Conservation (phyloP, 1,140 invertebrate species). For the Manduca sexta region DNA sequence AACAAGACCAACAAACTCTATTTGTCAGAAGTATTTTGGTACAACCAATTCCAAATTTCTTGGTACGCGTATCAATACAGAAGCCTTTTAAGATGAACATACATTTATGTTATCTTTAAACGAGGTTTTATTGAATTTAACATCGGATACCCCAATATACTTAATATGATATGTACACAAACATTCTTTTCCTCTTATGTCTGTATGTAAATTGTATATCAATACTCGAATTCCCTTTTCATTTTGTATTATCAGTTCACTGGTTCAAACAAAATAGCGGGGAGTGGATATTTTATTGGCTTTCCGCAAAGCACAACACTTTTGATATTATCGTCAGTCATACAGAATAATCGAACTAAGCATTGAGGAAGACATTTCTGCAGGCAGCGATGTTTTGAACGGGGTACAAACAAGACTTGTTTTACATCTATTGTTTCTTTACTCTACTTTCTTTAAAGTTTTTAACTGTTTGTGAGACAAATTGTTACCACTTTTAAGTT, state of each 20-base stretch:
- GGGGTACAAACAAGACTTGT: too few species aligned
- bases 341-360: slow-evolving; percentile 6
- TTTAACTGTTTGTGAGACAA: too few species aligned
- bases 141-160: too few species aligned
- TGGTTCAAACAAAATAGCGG: slow-evolving; percentile 14
- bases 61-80: too few species aligned
- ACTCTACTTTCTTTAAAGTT: too few species aligned
- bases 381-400: background rate
- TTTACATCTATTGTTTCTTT: too few species aligned
- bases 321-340: slow-evolving; percentile 23
- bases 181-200: background rate
- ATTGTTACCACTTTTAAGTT: too few species aligned
- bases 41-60: too few species aligned
- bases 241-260: slow-evolving; percentile 22
- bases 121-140: background rate
- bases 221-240: slow-evolving; percentile 16
- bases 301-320: slow-evolving; percentile 12
- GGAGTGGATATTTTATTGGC: slow-evolving; percentile 24
- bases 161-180: background rate
- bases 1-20: too few species aligned
- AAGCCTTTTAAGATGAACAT: background rate
- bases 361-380: background rate
- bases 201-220: slow-evolving; percentile 2
- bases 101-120: too few species aligned
- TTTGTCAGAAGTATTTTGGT: too few species aligned